phyloP scores from a whole-genome alignment of 2,797 vertebrate species.

The Gallirallus australis region DNA sequence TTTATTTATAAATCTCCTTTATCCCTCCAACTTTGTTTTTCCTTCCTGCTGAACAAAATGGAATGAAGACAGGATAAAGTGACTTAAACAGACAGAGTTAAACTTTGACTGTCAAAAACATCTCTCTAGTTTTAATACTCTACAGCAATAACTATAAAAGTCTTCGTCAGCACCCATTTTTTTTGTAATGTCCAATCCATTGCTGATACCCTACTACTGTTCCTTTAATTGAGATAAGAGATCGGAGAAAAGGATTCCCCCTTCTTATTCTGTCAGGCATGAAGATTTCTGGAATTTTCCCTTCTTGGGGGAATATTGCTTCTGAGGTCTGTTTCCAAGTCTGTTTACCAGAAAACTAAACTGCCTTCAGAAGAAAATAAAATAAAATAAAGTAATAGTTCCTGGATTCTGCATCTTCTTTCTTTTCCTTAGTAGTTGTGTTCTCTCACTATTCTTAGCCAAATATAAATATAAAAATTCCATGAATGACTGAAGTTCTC shows the following conservation, averaged over 20 bases:
- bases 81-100: background rate
- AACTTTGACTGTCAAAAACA: accelerated
- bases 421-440: background rate
- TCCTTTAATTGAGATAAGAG: background rate
- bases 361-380: background rate
- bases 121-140: background rate
- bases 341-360: background rate
- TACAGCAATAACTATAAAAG: background rate
- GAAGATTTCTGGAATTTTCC: background rate
- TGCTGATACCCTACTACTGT: background rate
- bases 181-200: background rate
- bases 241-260: background rate
- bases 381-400: background rate
- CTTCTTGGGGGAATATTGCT: accelerated
- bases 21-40: background rate
- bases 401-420: background rate
- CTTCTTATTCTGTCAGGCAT: background rate
- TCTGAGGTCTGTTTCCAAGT: background rate
- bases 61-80: background rate
- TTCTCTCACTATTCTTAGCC: background rate
- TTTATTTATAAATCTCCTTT: background rate
- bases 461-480: background rate
- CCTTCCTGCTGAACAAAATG: background rate
- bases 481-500: background rate
- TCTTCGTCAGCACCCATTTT: background rate